Evolutionary conservation across 2,888 invertebrate species (phyloP).

Genomic region (Falcaria lacertinaria): DNA sequence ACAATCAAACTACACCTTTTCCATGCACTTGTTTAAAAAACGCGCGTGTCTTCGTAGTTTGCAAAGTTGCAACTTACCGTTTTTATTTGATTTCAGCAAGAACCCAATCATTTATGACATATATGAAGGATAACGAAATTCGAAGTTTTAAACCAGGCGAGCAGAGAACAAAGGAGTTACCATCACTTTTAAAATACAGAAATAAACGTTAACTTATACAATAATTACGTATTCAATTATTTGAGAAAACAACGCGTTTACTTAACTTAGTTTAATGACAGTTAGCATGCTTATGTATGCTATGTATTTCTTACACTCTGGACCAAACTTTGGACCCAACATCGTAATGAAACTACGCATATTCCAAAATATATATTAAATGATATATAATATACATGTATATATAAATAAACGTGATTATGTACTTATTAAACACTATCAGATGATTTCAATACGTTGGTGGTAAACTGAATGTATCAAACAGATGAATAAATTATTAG

Average conservation of each 20-base stretch:
- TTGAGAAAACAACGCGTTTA: conserved; percentile 2
- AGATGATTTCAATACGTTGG: conserved; percentile 10
- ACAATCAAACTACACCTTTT: no score
- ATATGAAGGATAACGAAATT: conserved; percentile 7
- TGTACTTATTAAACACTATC: conserved; percentile 11
- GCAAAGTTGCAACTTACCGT: no score
- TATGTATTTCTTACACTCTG: conserved; percentile 24
- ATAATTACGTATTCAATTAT: background rate
- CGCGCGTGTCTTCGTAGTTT: no score
- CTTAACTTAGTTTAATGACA: no score
- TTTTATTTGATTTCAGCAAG: no score
- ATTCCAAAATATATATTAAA: conserved; percentile 13
- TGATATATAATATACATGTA: conserved; percentile 10
- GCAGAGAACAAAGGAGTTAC: background rate
- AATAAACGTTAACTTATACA: background rate
- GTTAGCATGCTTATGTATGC: no score
- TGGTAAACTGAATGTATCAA: conserved; percentile 23
- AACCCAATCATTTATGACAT: no score
- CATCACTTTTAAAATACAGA: background rate
- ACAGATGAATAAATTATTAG: conserved; percentile 30
- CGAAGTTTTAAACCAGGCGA: background rate
- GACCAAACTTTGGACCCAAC: conserved; percentile 41
- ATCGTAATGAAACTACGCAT: conserved; percentile 22
- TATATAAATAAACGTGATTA: conserved; percentile 4
- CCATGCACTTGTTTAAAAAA: no score